Base-by-base conservation (phyloP, 1,140 invertebrate genomes). In the Cherax destructor region DNA sequence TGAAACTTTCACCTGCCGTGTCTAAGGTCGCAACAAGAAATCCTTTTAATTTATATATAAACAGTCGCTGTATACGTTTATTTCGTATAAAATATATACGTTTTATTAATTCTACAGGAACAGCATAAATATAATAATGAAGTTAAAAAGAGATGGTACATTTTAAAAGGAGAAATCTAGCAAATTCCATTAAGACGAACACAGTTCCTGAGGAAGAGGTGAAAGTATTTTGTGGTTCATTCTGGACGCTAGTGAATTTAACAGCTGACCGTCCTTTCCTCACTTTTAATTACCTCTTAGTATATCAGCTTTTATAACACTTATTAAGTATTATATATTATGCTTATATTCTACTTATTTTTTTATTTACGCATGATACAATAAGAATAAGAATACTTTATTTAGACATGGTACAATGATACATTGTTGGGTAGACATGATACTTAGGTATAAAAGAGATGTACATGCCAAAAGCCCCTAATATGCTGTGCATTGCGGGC, bases 1-100 rank as follows among this genome's bases (percentile, higher is more conserved):
- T 87, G 79, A 56, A 77, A 87, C 85, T 87, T 87, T 87, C 85
- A 87, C 85, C 85, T 87, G 85, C 85, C 59, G 74, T 74, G 56
- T 30, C 76, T 56, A 30, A 69, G 74, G 56, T 41, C 61, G 56
- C 30, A 59, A 24, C 1, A 83, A 47, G 72, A 18, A 61, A 52
- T 52, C 18, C 69, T 24, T n/a, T 47, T 72, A 76, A 52, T 30
- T 11, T 49, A 13, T 74, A 56, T 49, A n/a, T 86, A 52, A 18
- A 5, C 47, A 76, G 72, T 21, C 16, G n/a, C 56, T 65, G 50
- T 87, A 24, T 74, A 3, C n/a, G 16, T n/a, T 56, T 41, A 18
- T 56, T 76, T 2, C 4, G 11, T 59, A 52, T 21, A 6, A 1
- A 18, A 3, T 41, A 3, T 59, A 21, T 18, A 30, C 47, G 18